Evolutionary conservation across 2,113 vertebrate genomes (phyloP).

Genomic region (Microtus oregoni): DNA sequence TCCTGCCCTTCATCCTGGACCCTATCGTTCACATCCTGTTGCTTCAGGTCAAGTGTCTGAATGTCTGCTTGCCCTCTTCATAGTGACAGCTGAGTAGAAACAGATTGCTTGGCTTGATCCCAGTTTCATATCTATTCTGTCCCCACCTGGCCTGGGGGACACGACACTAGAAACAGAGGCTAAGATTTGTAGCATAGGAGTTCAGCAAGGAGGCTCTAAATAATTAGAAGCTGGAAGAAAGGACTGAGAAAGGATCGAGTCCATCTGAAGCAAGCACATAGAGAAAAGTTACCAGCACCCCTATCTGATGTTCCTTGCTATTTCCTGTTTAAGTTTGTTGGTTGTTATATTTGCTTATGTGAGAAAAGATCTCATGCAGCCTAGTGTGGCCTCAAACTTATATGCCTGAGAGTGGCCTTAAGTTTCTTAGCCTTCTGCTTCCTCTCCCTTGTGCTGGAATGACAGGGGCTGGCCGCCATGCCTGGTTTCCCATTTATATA

Average conservation of each 20-base stretch:
- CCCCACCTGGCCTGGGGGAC: not conserved
- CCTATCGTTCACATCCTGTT: not conserved
- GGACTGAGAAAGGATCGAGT: not conserved
- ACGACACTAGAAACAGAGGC: not conserved
- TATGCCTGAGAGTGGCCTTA: not conserved
- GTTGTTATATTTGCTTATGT: not conserved
- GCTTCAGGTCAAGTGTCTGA: not conserved
- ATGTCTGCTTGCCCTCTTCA: not conserved
- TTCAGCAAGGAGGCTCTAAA: not conserved
- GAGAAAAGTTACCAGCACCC: not conserved
- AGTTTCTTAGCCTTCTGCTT: not conserved
- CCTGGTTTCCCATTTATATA: not conserved
- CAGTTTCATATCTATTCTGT: not conserved
- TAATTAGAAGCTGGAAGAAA: not conserved
- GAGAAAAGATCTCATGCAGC: not conserved
- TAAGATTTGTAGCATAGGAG: not conserved
- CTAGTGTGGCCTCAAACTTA: not conserved
- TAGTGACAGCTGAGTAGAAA: not conserved
- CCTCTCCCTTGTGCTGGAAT: not conserved
- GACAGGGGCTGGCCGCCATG: not conserved
- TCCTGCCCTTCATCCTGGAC: not conserved
- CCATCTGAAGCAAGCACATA: conserved; percentile 20
- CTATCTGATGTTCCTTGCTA: not conserved
- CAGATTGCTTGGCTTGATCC: not conserved
- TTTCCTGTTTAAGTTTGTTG: not conserved